These are phyloP conservation scores for Diarsia mendica DNA, from an alignment of 2,888 invertebrate species.

Conservation along the genomic window DNA sequence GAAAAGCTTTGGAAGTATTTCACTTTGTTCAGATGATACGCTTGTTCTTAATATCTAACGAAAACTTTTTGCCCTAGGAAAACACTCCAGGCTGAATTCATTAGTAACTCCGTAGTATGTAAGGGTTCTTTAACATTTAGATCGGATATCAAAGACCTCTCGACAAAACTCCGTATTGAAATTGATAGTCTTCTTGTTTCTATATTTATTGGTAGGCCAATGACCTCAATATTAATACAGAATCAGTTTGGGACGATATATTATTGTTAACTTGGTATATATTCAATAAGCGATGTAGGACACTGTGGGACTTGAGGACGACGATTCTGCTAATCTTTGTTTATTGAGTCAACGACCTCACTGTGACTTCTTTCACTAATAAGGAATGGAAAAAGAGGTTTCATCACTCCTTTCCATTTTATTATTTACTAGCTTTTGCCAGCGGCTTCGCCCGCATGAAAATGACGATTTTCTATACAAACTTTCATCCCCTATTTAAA, in stretches of 20 bases:
- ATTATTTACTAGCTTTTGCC: too few relatives aligned
- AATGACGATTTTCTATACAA: too few relatives aligned
- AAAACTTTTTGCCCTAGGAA: too few relatives aligned
- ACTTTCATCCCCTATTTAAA: too few relatives aligned
- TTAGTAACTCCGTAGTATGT: not conserved
- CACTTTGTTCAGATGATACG: not conserved
- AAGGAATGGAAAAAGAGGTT: not conserved
- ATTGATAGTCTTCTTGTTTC: conserved; percentile 21
- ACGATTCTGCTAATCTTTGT: conserved; percentile 19
- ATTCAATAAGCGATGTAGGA: not conserved
- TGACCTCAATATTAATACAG: conserved; percentile 13
- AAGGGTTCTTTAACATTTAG: not conserved
- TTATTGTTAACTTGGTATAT: conserved; percentile 13
- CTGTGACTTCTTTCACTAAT: not conserved
- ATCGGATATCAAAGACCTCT: not conserved
- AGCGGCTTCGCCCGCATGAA: too few relatives aligned
- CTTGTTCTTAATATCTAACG: not conserved
- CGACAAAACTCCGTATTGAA: not conserved
- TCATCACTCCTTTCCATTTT: too few relatives aligned
- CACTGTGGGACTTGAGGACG: conserved; percentile 10
- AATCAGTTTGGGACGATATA: conserved; percentile 5
- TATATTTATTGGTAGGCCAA: not conserved
- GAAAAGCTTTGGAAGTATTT: not conserved
- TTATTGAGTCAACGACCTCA: conserved; percentile 8
- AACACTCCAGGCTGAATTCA: not conserved